A percentile compares a stretch with the other conserved stretches of the same genome.
These are phyloP conservation scores for Eumaeus atala DNA, from an alignment of 1,140 invertebrate genomes.

Conservation along the genomic window DNA sequence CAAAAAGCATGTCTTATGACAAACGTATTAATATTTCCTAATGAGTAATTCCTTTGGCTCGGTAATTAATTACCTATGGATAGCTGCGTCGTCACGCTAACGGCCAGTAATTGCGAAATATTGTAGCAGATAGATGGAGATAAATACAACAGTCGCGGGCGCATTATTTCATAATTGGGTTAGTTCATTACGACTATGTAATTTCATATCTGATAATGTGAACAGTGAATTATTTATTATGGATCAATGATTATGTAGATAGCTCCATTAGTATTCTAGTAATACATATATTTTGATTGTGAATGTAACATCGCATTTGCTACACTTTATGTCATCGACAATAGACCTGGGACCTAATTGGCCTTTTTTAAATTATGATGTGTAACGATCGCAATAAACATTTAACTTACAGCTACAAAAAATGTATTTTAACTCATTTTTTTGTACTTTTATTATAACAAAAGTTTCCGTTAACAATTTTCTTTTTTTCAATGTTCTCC, in stretches of 20 bases:
- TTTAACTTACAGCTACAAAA: no score
- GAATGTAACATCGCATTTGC: no score
- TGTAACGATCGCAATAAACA: no score
- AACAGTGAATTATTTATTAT: slow-evolving; percentile 4
- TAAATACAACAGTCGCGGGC: not conserved
- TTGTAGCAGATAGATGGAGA: not conserved
- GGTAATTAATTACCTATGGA: slow-evolving; percentile 7
- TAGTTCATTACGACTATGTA: slow-evolving; percentile 4
- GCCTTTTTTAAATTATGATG: no score
- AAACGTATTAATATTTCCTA: slow-evolving; percentile 8
- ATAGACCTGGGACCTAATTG: no score
- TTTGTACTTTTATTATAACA: no score
- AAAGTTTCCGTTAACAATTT: no score
- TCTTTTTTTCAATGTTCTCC: no score
- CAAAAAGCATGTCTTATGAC: not conserved
- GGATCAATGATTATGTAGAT: slow-evolving; percentile 11
- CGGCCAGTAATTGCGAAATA: slow-evolving; percentile 3
- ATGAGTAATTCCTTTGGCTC: slow-evolving; percentile 3
- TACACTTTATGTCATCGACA: no score
- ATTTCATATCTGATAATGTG: slow-evolving; percentile 1
- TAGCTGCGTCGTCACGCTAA: slow-evolving; percentile 3
- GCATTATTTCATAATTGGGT: slow-evolving; percentile 10
- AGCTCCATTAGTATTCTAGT: slow-evolving; percentile 2
- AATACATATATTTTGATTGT: not conserved
- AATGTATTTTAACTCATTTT: no score